Percentiles rank a stretch among this genome's conserved stretches.
phyloP scores from a whole-genome alignment of 2,113 vertebrate species.

The Archilochus colubris region DNA sequence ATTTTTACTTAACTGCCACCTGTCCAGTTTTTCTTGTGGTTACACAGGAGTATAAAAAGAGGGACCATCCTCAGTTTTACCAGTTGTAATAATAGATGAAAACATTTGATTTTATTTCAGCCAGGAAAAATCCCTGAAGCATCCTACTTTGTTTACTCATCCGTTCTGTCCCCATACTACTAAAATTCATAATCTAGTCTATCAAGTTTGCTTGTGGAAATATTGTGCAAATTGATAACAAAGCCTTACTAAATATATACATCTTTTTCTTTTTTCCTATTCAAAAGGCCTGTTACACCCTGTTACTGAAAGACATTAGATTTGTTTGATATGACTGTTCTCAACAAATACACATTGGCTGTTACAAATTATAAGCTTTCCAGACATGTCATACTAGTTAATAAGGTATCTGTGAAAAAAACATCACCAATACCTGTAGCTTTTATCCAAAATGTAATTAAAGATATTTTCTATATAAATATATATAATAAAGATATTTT shows the following conservation, averaged over 20 bases:
- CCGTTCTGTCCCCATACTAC: not conserved
- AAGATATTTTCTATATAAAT: not conserved
- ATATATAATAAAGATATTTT: too few species aligned
- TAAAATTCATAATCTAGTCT: not conserved
- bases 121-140: not conserved
- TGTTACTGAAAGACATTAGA: not conserved
- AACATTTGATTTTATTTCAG: not conserved
- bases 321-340: not conserved
- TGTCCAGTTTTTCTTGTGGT: not conserved
- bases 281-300: not conserved
- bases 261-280: not conserved
- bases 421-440: not conserved
- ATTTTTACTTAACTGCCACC: not conserved
- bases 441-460: slow-evolving; percentile 8
- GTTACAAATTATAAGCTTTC: not conserved
- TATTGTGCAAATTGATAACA: not conserved
- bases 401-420: not conserved
- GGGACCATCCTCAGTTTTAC: not conserved
- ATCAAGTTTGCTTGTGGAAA: not conserved
- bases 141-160: not conserved
- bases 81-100: not conserved
- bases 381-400: not conserved
- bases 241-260: not conserved
- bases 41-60: not conserved
- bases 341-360: not conserved